Conservation (phyloP, 1,140 invertebrate genomes). For the Linepithema humile region DNA sequence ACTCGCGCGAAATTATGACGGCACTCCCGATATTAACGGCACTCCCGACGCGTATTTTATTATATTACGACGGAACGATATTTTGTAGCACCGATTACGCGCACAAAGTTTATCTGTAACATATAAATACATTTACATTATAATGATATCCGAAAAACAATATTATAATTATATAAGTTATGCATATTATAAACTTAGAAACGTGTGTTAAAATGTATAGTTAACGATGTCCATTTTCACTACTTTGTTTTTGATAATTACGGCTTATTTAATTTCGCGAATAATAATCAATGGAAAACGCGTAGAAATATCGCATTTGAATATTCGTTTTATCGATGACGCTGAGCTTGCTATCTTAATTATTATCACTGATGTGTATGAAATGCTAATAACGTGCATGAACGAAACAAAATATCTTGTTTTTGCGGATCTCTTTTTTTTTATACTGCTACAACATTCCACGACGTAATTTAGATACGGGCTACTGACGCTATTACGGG, state of each 20-base stretch:
- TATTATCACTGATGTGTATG: slow-evolving; percentile 57
- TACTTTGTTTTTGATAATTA: background rate
- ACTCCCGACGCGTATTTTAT: too few species aligned
- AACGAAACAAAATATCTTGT: slow-evolving; percentile 45
- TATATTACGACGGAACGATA: too few species aligned
- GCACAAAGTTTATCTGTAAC: too few species aligned
- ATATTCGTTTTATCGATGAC: slow-evolving; percentile 44
- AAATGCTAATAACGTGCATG: slow-evolving; percentile 45
- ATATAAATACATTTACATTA: too few species aligned
- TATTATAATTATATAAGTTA: too few species aligned
- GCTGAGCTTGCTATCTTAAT: slow-evolving; percentile 62
- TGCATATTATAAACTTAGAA: background rate
- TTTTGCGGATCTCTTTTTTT: background rate
- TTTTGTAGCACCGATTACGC: too few species aligned
- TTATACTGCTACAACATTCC: slow-evolving; percentile 47
- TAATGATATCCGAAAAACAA: too few species aligned
- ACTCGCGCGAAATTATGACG: too few species aligned
- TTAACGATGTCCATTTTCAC: background rate
- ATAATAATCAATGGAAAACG: slow-evolving; percentile 1
- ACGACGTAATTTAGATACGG: slow-evolving; percentile 44
- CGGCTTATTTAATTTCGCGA: background rate
- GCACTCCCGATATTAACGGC: too few species aligned
- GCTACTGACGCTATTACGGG: slow-evolving; percentile 12
- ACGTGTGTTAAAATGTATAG: background rate
- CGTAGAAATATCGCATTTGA: background rate